Evolutionary conservation across 2,888 invertebrate genomes (phyloP).

Genomic region (Eupithecia abbreviata): DNA sequence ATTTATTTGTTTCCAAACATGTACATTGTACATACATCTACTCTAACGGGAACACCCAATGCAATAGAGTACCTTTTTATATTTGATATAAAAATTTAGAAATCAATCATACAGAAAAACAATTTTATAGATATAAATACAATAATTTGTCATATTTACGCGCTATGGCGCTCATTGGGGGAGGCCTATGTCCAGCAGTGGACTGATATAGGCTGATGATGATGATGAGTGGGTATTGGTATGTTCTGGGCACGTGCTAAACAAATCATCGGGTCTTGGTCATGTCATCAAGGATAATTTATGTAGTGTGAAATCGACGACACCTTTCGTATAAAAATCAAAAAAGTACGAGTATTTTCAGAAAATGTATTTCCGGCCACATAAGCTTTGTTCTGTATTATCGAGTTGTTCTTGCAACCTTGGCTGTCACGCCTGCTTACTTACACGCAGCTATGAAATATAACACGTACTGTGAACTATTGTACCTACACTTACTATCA

Average conservation of each 20-base stretch:
- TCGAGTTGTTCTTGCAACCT: not conserved
- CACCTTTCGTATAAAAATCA: not conserved
- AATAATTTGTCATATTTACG: no score
- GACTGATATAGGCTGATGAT: no score
- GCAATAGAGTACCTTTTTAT: no score
- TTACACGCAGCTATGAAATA: not conserved
- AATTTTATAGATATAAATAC: no score
- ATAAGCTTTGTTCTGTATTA: not conserved
- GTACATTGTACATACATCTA: no score
- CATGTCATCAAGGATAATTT: not conserved
- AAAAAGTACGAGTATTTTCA: not conserved
- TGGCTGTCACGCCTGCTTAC: conserved; percentile 4
- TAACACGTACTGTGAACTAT: not conserved
- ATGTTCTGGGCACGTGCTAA: not conserved
- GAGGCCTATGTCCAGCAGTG: no score
- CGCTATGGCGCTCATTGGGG: no score
- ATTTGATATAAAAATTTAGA: no score
- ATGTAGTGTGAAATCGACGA: not conserved
- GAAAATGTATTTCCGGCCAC: not conserved
- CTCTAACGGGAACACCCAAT: no score
- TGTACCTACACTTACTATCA: not conserved
- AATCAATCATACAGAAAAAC: no score
- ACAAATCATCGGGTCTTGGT: not conserved
- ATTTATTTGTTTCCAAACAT: no score
- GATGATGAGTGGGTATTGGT: not conserved